Base-by-base conservation (phyloP, 2,888 invertebrate genomes). In the Eilema depressum region DNA sequence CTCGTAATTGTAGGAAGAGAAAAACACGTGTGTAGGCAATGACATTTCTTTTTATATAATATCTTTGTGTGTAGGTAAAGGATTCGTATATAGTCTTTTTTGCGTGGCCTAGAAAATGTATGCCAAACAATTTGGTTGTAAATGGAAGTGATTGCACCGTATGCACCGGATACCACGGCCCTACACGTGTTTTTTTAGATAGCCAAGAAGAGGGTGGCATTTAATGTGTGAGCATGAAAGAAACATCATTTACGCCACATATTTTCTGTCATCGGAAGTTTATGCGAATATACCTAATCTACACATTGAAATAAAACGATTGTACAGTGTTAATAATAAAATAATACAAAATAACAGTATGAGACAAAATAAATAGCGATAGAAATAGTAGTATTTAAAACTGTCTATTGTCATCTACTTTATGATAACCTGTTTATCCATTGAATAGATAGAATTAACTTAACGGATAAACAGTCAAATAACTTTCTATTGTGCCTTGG, bases 401-500 rank as follows among this genome's bases (percentile, higher is more conserved):
- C 14, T 59, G 28, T 17, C 17, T 26, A 59, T 14, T 26, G 17
- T 26, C 59, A 26, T 26, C 8, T 11, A 25, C 25, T 5, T 17
- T 28, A 17, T 59, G 20, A 20, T 7, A 47, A 17, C 47, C 53
- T 53, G 53, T n/a, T 47, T 8, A 3, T n/a, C 53, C n/a, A 53
- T 47, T 20, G 47, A 47, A 47, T 41, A 17, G 41, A 17, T 47
- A 47, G 47, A 47, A 47, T 53, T 20, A 53, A 53, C 53, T n/a
- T 1, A 47, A 47, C 20, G 20, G 47, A 47, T 41, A 41, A 17
- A 41, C 41, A 2, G n/a, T n/a, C 53, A n/a, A 53, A 65, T 72
- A 64, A 25, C 68, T 73, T 69, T 71, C 65, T 77, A 66, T 69
- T 73, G 71, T 73, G 76, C 23, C 62, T 75, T 82, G 71, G 71